Evolutionary conservation across 30 jellyfish, hydroid and myxozoan genomes (phyloP), one percentile per base, ranked within the genome.

Genomic region (Nemopilema nomurai): DNA sequence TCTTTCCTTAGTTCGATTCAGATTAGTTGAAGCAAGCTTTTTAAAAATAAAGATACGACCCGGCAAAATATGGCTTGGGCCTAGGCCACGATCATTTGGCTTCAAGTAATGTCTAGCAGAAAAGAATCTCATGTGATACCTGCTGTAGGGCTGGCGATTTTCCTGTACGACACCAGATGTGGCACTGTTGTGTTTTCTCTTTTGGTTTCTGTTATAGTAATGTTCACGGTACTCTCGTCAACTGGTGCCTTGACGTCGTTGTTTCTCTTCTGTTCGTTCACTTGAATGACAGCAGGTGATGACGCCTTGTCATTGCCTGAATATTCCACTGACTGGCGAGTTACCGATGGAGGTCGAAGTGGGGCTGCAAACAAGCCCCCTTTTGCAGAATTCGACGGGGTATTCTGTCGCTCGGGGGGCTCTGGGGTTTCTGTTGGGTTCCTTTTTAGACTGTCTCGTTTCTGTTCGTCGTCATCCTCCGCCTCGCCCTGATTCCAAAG

Each of bases 401-500:
- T 18, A 30, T 84, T 67, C 25, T 74, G 64, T 4, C 72, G 62
- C 8, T 22, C 74, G 16, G 32, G 28, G 4, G 53, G 72, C 8
- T 29, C 71, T 29, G 23, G 28, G 0, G 67, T 49, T 8, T 29
- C 28, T 21, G 25, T 30, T 27, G 16, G 21, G 18, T 57, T 69
- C 24, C 80, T 57, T 53, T 83, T 72, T n/a, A 57, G n/a, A 26
- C 86, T 83, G 52, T 62, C 62, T 57, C 91, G 73, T 64, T 83
- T 83, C 63, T 83, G 85, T 49, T 83, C 91, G 19, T 83, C 93
- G 53, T 84, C 93, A 3, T 84, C 93, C n/a, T 73, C 93, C 16
- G 75, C 82, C n/a, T 74, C 76, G 28, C 72, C 93, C 93, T 84
- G 28, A n/a, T n/a, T n/a, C n/a, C n/a, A n/a, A n/a, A n/a, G n/a